Conservation (phyloP, 2,113 vertebrate species). For the Pleuronectes platessa region DNA sequence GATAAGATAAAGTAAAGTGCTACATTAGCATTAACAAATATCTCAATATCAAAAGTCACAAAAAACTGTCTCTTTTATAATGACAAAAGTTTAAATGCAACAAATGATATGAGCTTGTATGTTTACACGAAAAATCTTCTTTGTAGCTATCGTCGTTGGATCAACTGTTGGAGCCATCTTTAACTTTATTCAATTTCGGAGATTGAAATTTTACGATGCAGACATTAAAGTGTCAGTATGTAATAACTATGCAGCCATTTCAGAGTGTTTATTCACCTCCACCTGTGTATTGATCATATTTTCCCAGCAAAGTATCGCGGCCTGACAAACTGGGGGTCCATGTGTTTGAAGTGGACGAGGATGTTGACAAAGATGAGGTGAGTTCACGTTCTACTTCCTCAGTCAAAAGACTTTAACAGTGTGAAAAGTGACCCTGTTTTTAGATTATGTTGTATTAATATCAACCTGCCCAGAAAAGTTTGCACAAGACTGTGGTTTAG, state of each 20-base stretch:
- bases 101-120: background rate
- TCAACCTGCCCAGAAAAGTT: background rate
- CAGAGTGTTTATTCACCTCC: no score
- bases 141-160: no score
- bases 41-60: background rate
- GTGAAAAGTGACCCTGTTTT: background rate
- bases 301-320: slow-evolving; percentile 89
- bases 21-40: background rate
- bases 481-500: background rate
- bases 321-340: slow-evolving; percentile 95
- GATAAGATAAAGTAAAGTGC: no score
- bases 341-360: slow-evolving; percentile 98
- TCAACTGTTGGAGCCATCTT: no score
- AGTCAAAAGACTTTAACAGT: no score
- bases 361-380: slow-evolving; percentile 98
- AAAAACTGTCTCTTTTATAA: no score
- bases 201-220: background rate
- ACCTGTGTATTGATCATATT: background rate
- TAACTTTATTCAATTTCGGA: no score
- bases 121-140: background rate
- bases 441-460: background rate
- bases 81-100: background rate
- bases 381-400: slow-evolving; percentile 41
- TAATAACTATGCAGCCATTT: no score
- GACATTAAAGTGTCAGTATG: background rate